Conservation (phyloP, 1,140 invertebrate species). For the Brachionus calyciflorus region DNA sequence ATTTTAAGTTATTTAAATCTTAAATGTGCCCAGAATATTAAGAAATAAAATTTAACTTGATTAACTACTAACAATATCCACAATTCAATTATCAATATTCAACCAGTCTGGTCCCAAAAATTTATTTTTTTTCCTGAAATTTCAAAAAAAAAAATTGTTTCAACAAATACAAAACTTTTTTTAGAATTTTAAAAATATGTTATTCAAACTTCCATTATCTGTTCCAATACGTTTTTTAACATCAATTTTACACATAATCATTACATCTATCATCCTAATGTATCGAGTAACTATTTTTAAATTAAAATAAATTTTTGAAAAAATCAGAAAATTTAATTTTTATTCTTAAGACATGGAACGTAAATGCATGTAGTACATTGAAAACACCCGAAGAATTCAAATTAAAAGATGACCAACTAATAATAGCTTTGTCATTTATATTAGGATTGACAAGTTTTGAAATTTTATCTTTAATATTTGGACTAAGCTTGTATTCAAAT, state of each 20-base stretch:
- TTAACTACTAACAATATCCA: no score
- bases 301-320: neutral
- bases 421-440: conserved; percentile 28
- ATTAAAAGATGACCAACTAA: conserved; percentile 33
- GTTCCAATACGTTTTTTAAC: conserved; percentile 19
- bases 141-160: no score
- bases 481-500: conserved; percentile 26
- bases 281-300: conserved; percentile 17
- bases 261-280: conserved; percentile 27
- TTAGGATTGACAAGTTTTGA: conserved; percentile 13
- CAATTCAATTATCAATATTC: no score
- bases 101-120: no score
- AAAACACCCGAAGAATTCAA: neutral
- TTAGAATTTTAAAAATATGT: no score
- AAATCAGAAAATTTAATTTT: neutral
- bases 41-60: no score
- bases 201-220: conserved; percentile 15
- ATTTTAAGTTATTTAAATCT: no score
- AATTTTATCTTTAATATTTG: conserved; percentile 10
- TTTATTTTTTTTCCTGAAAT: no score
- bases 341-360: conserved; percentile 23
- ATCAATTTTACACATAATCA: neutral
- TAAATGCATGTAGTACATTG: neutral
- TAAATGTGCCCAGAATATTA: no score
- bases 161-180: no score